Conservation (phyloP, 2,797 vertebrate genomes). For the Micromesistius poutassou region DNA sequence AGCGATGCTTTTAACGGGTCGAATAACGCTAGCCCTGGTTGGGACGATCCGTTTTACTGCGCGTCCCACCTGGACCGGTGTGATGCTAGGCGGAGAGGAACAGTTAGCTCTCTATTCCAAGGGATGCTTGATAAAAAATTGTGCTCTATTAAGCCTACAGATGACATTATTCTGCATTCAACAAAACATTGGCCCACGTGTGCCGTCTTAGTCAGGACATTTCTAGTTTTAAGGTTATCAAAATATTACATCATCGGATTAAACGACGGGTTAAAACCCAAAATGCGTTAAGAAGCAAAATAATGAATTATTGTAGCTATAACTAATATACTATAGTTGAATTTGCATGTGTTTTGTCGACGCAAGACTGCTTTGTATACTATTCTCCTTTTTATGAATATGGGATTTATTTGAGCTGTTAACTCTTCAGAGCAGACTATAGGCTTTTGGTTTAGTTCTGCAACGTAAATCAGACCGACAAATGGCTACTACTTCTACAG, state of each 20-base stretch:
- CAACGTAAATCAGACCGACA: slow-evolving; percentile 4
- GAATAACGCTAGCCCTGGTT: neutral
- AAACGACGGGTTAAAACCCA: neutral
- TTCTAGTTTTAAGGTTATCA: neutral
- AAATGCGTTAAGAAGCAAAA: neutral
- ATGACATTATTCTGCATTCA: neutral
- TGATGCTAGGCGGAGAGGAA: neutral
- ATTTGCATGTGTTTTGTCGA: neutral
- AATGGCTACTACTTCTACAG: slow-evolving; percentile 22
- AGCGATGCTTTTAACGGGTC: neutral
- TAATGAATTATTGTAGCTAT: neutral
- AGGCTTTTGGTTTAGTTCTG: neutral
- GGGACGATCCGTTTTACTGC: neutral
- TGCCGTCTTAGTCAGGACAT: neutral
- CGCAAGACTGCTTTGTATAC: neutral
- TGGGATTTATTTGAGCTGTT: neutral
- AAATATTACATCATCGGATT: neutral
- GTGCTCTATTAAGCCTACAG: too few species aligned
- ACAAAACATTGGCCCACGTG: neutral
- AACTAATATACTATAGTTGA: neutral
- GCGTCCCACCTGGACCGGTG: neutral
- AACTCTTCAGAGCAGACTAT: neutral
- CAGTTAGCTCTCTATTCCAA: neutral
- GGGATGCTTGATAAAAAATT: too few species aligned
- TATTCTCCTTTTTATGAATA: neutral